Conservation (phyloP, 2,797 vertebrate genomes). For the Betta splendens region DNA sequence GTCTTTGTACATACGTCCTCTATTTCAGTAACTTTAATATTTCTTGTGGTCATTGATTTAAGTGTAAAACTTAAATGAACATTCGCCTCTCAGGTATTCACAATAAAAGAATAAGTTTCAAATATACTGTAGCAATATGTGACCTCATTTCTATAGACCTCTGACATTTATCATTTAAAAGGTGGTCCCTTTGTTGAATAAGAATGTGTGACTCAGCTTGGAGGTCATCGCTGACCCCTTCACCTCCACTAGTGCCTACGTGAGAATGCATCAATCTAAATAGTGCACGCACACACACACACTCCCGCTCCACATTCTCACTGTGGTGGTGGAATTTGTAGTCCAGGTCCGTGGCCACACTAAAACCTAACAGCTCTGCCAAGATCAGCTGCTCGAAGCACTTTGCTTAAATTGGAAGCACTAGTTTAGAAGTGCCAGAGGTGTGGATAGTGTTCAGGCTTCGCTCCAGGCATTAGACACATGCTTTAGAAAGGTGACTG, state of each 20-base stretch:
- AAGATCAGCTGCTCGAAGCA: conserved; percentile 60
- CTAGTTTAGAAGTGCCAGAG: conserved; percentile 36
- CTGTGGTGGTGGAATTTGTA: conserved; percentile 55
- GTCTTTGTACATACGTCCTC: too few relatives aligned
- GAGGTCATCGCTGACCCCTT: conserved; percentile 62
- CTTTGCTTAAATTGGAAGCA: conserved; percentile 56
- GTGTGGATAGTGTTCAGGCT: conserved; percentile 40
- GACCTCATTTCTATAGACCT: conserved; percentile 5
- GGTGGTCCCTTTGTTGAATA: not conserved
- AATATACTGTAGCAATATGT: not conserved
- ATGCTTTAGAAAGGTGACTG: conserved; percentile 35
- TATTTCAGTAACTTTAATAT: too few relatives aligned
- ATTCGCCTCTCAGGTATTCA: too few relatives aligned
- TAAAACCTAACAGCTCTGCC: conserved; percentile 64
- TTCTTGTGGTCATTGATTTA: too few relatives aligned
- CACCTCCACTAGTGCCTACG: conserved; percentile 67
- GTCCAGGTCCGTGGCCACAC: conserved; percentile 54
- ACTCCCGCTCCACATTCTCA: conserved; percentile 47
- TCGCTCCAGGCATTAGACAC: conserved; percentile 46
- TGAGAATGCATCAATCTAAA: conserved; percentile 69
- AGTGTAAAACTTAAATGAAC: too few relatives aligned
- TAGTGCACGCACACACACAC: conserved; percentile 20
- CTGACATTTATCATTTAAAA: conserved; percentile 26
- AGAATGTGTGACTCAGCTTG: conserved; percentile 59
- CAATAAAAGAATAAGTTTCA: too few relatives aligned